These are phyloP conservation scores for Diaperis boleti DNA, from an alignment of 2,888 invertebrate species.

Conservation along the genomic window DNA sequence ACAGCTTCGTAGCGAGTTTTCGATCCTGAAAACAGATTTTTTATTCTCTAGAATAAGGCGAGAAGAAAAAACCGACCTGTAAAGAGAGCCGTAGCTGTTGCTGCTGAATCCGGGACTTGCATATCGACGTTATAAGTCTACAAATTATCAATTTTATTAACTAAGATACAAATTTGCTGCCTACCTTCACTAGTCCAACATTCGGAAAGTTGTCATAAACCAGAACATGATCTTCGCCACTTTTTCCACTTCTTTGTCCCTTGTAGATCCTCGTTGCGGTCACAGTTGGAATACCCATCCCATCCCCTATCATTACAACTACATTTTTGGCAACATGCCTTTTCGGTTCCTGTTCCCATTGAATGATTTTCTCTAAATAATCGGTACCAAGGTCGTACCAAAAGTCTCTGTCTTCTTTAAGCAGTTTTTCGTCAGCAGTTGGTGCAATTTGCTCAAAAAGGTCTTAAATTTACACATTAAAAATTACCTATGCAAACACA, in stretches of 20 bases:
- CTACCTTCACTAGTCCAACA: conserved; percentile 82
- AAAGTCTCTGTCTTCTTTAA: conserved; percentile 56
- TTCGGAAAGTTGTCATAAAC: conserved; percentile 84
- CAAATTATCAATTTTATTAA: too few species aligned
- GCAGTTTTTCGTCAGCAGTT: conserved; percentile 21
- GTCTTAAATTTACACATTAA: conserved; percentile 3
- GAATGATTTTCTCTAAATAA: conserved; percentile 70
- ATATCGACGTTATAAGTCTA: conserved; percentile 87
- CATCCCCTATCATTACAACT: conserved; percentile 86
- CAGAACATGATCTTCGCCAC: conserved; percentile 61
- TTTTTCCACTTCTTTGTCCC: conserved; percentile 75
- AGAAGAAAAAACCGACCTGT: conserved; percentile 65
- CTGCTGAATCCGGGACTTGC: conserved; percentile 89
- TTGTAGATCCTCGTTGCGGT: conserved; percentile 83
- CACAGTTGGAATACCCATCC: conserved; percentile 87
- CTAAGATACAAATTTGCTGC: too few species aligned
- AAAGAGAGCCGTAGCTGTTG: conserved; percentile 85
- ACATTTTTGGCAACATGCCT: conserved; percentile 77
- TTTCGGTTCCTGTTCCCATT: conserved; percentile 71
- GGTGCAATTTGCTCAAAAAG: conserved; percentile 7
- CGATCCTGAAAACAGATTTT: conserved; percentile 66
- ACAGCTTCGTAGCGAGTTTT: conserved; percentile 81
- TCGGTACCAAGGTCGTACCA: conserved; percentile 65
- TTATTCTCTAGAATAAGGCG: too few species aligned
- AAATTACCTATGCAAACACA: too few species aligned